These are phyloP conservation scores for Sinosuthora webbiana DNA, from an alignment of 2,113 vertebrate genomes.

Conservation along the genomic window DNA sequence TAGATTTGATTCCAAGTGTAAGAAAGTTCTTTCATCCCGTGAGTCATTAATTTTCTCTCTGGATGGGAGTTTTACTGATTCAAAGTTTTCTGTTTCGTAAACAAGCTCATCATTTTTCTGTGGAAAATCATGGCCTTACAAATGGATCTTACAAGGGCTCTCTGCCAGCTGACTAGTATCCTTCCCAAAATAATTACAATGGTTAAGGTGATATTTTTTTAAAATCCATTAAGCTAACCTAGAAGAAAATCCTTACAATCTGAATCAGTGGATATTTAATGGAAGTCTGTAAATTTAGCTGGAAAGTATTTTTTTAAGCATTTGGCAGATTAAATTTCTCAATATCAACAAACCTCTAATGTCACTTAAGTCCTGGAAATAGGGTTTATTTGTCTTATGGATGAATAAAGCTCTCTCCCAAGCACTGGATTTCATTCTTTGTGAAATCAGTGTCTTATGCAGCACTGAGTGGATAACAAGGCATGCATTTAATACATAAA, in stretches of 20 bases:
- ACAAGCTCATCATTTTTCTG: background rate
- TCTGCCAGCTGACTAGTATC: background rate
- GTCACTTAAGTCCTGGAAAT: slow-evolving; percentile 24
- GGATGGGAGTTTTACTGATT: background rate
- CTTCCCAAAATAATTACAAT: background rate
- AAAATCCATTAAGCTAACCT: background rate
- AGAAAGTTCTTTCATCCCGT: background rate
- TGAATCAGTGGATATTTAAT: background rate
- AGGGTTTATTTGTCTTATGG: background rate
- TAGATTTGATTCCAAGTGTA: background rate
- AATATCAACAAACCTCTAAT: slow-evolving; percentile 5
- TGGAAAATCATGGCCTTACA: background rate
- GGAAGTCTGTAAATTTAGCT: background rate
- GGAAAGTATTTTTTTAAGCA: background rate
- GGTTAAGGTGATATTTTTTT: background rate
- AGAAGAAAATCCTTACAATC: background rate
- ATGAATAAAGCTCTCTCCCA: background rate
- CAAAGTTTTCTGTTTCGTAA: background rate
- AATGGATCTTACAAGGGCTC: background rate
- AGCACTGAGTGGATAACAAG: slow-evolving; percentile 20
- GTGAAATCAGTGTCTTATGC: background rate
- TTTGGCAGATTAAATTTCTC: slow-evolving; percentile 29
- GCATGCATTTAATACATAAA: slow-evolving; percentile 41
- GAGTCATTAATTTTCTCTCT: background rate
- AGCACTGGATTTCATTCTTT: slow-evolving; percentile 22